Percentiles rank a stretch among this genome's conserved stretches.
Evolutionary conservation across 2,113 vertebrate genomes (phyloP).

Genomic region (Pagrus major): DNA sequence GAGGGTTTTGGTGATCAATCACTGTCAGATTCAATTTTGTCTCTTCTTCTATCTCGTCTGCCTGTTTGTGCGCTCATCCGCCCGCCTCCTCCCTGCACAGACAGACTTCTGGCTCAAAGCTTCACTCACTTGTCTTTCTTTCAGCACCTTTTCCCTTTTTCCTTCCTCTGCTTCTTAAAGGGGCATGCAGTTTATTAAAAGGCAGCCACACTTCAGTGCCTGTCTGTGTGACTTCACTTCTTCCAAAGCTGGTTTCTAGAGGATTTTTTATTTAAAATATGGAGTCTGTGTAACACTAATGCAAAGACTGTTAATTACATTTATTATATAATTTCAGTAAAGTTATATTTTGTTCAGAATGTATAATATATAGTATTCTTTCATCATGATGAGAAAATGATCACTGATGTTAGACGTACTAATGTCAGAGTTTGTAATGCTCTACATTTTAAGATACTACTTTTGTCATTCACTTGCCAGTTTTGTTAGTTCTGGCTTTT

Average conservation of each 20-base stretch:
- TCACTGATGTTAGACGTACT: no score
- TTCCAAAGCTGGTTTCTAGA: neutral
- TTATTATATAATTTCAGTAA: neutral
- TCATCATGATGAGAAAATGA: no score
- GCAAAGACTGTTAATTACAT: neutral
- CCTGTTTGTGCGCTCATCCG: slow-evolving; percentile 23
- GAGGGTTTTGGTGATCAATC: slow-evolving; percentile 11
- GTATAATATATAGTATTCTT: no score
- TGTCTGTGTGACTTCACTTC: neutral
- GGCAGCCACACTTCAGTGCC: neutral
- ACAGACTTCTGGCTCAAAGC: slow-evolving; percentile 29
- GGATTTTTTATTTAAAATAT: no score
- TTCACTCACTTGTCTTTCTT: slow-evolving; percentile 56
- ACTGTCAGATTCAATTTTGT: slow-evolving; percentile 7
- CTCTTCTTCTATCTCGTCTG: slow-evolving; percentile 7
- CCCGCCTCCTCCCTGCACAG: neutral
- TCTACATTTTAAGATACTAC: no score
- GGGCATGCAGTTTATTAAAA: slow-evolving; percentile 33
- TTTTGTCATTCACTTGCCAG: no score
- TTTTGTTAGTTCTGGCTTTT: no score
- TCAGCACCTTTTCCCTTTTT: slow-evolving; percentile 44
- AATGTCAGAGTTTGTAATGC: no score
- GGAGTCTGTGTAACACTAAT: no score
- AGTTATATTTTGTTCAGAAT: no score
- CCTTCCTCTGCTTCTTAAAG: slow-evolving; percentile 53